Percentiles rank a stretch among this genome's conserved stretches.
Evolutionary conservation across 1,140 invertebrate genomes (phyloP).

Genomic region (Platyscapa corneri): DNA sequence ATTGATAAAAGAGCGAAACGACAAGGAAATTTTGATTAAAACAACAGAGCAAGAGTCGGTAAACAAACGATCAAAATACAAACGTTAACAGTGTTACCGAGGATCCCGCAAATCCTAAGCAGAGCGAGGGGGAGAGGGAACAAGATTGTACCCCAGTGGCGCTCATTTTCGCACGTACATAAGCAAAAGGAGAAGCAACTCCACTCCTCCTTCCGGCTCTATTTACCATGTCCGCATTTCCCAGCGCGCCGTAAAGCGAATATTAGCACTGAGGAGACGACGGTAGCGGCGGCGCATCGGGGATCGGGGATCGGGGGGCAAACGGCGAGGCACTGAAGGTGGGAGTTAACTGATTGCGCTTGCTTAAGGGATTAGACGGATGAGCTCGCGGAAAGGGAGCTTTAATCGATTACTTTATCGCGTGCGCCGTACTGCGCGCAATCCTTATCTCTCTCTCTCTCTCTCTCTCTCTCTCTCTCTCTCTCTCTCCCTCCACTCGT

Average conservation of each 20-base stretch:
- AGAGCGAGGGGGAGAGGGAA: neutral
- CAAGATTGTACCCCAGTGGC: conserved; percentile 48
- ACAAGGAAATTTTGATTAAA: conserved; percentile 31
- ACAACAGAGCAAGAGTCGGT: neutral
- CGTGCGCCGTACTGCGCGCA: conserved; percentile 41
- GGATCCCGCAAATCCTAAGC: conserved; percentile 49
- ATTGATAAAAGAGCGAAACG: neutral
- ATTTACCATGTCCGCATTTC: conserved; percentile 32
- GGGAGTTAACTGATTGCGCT: conserved; percentile 52
- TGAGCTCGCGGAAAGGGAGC: conserved; percentile 52
- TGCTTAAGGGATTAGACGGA: conserved; percentile 52
- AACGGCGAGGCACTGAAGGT: neutral
- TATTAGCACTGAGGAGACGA: conserved; percentile 47
- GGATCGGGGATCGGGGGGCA: neutral
- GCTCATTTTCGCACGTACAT: conserved; percentile 45
- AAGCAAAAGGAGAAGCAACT: conserved; percentile 25
- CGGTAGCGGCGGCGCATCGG: neutral
- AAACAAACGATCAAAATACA: conserved; percentile 6
- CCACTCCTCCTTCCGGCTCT: conserved; percentile 13
- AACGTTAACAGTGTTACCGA: conserved; percentile 31
- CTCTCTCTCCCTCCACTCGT: conserved; percentile 34
- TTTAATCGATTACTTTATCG: conserved; percentile 52
- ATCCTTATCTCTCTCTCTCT: conserved; percentile 36
- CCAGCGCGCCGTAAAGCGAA: conserved; percentile 41
- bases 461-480: conserved; percentile 25